Conservation (phyloP, 2,888 invertebrate genomes). For the Habroteleia sp. region DNA sequence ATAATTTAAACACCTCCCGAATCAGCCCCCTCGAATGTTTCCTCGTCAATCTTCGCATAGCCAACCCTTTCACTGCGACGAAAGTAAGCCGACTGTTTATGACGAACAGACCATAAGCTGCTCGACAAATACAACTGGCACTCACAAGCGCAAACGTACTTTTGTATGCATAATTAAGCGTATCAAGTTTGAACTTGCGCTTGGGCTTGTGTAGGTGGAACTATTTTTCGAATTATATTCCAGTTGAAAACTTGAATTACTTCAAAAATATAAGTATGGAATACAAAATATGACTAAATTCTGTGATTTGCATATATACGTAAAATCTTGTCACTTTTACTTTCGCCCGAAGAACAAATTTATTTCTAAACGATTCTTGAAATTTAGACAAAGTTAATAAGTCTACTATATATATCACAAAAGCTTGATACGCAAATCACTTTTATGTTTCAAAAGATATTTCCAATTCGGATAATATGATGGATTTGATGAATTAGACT, state of each 20-base stretch:
- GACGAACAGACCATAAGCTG: slow-evolving; percentile 40
- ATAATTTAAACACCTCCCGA: slow-evolving; percentile 74
- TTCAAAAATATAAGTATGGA: not conserved
- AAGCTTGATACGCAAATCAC: too few species aligned
- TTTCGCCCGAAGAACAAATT: too few species aligned
- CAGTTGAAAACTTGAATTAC: not conserved
- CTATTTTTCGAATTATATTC: not conserved
- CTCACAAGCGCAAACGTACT: slow-evolving; percentile 23
- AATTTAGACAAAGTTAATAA: too few species aligned
- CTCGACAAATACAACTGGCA: slow-evolving; percentile 39
- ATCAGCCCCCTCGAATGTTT: slow-evolving; percentile 42
- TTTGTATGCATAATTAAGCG: slow-evolving; percentile 51
- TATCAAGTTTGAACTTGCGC: slow-evolving; percentile 37
- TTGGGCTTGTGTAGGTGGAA: slow-evolving; percentile 7
- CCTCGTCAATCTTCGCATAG: slow-evolving; percentile 47
- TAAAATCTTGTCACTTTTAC: too few species aligned
- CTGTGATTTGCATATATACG: too few species aligned
- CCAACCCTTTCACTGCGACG: slow-evolving; percentile 53
- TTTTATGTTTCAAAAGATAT: too few species aligned
- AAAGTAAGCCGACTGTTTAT: slow-evolving; percentile 61
- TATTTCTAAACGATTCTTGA: too few species aligned
- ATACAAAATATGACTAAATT: too few species aligned
- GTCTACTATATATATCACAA: too few species aligned
- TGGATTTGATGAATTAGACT: too few species aligned
- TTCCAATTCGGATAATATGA: too few species aligned